Evolutionary conservation across 2,113 vertebrate genomes (phyloP).

Genomic region (Rhabdornis inornatus): DNA sequence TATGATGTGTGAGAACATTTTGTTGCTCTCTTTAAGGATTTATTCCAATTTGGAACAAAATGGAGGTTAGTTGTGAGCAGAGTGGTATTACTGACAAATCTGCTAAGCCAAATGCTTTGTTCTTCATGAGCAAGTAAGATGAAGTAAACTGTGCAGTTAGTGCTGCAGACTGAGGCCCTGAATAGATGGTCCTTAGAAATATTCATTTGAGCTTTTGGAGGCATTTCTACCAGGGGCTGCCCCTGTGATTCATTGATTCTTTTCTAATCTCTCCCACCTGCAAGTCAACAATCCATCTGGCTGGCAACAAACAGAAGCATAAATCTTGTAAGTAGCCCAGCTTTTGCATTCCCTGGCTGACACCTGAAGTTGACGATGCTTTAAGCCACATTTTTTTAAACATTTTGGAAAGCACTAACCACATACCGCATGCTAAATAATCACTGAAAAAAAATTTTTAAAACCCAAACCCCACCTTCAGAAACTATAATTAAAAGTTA

Average conservation of each 20-base stretch:
- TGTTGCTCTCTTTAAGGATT: constrained; percentile 50
- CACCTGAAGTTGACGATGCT: not conserved
- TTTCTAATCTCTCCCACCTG: constrained; percentile 15
- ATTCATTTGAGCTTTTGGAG: not conserved
- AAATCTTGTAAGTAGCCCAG: not conserved
- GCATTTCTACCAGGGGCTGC: not conserved
- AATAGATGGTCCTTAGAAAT: not conserved
- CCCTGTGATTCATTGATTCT: constrained; percentile 12
- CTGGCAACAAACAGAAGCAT: not conserved
- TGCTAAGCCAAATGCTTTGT: constrained; percentile 2
- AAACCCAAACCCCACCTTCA: not conserved
- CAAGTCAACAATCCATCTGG: not conserved
- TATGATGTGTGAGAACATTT: constrained; percentile 50
- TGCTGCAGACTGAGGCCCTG: not conserved
- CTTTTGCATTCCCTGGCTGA: not conserved
- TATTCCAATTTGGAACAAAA: constrained; percentile 9
- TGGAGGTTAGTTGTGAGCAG: not conserved
- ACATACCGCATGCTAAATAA: not conserved
- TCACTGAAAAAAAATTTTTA: not conserved
- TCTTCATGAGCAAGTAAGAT: constrained; percentile 14
- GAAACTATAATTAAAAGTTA: not conserved
- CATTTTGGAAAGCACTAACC: not conserved
- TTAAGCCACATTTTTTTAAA: not conserved
- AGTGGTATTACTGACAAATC: not conserved
- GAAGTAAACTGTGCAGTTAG: not conserved